Conservation (phyloP, 2,797 vertebrate species). For the Paedocypris micromegethes region DNA sequence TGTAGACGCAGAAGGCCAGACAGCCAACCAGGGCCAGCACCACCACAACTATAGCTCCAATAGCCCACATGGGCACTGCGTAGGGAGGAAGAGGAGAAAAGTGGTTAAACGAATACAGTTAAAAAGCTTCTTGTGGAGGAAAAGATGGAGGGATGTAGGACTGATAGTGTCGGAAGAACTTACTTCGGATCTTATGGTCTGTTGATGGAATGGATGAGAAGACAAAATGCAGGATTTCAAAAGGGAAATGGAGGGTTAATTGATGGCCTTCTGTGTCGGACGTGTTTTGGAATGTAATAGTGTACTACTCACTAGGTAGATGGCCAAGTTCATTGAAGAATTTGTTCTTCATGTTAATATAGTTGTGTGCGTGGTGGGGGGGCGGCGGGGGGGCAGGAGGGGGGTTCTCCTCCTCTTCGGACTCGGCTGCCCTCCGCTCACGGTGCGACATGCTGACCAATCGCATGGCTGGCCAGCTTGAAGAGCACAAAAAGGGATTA, state of each 20-base stretch:
- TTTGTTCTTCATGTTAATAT: constrained; percentile 73
- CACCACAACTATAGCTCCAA: constrained; percentile 78
- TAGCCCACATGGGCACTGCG: constrained; percentile 82
- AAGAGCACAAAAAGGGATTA: neutral
- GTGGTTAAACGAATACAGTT: neutral
- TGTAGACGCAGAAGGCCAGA: constrained; percentile 78
- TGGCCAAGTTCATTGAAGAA: constrained; percentile 78
- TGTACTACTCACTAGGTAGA: constrained; percentile 69
- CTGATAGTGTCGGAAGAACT: constrained; percentile 47
- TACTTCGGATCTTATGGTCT: constrained; percentile 72
- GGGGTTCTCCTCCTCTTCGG: constrained; percentile 51
- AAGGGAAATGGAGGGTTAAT: constrained; percentile 15
- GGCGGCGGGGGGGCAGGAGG: constrained; percentile 34
- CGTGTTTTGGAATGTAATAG: neutral
- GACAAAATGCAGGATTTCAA: constrained; percentile 2
- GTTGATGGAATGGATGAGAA: constrained; percentile 36
- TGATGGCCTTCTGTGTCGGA: neutral
- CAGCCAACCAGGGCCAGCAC: constrained; percentile 73
- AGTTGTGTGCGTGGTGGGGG: constrained; percentile 71
- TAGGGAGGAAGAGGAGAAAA: neutral
- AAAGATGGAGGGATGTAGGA: neutral
- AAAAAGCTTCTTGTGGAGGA: too few species aligned
- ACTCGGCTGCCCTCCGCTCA: constrained; percentile 58
- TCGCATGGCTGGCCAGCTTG: constrained; percentile 58
- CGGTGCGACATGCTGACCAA: constrained; percentile 53